Conservation (phyloP, 2,888 invertebrate genomes). For the Ischnura elegans region DNA sequence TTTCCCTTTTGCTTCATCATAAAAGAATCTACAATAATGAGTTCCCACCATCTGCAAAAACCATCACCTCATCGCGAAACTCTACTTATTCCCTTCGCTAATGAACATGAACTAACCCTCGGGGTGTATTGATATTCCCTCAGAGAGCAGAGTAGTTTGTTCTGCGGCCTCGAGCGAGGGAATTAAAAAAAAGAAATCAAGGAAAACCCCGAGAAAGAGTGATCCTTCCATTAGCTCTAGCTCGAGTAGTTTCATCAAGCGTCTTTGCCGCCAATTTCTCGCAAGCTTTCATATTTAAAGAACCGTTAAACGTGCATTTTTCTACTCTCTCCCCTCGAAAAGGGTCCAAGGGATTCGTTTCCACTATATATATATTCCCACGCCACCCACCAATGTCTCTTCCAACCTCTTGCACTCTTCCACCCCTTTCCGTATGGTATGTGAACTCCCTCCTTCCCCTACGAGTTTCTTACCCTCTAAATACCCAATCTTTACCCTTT, state of each 20-base stretch:
- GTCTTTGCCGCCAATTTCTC: constrained; percentile 37
- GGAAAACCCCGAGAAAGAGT: neutral
- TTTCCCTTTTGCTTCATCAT: neutral
- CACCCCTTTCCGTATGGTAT: neutral
- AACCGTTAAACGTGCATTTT: constrained; percentile 33
- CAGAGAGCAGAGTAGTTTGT: constrained; percentile 43
- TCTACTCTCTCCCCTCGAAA: neutral
- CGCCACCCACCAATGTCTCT: neutral
- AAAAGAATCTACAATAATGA: constrained; percentile 33
- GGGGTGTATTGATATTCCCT: constrained; percentile 48
- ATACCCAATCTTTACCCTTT: neutral
- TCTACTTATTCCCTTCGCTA: constrained; percentile 10
- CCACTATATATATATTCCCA: constrained; percentile 9
- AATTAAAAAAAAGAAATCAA: constrained; percentile 21
- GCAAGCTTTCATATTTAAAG: constrained; percentile 62
- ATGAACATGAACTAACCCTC: constrained; percentile 29
- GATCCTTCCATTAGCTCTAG: constrained; percentile 53
- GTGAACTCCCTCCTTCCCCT: neutral
- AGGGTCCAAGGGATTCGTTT: constrained; percentile 32
- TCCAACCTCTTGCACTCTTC: neutral
- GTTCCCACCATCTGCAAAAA: neutral
- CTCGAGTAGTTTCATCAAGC: constrained; percentile 42
- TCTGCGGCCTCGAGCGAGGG: constrained; percentile 19
- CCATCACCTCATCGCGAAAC: neutral
- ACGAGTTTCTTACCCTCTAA: neutral